phyloP scores from a whole-genome alignment of 2,797 vertebrate genomes.

The Sparus aurata region DNA sequence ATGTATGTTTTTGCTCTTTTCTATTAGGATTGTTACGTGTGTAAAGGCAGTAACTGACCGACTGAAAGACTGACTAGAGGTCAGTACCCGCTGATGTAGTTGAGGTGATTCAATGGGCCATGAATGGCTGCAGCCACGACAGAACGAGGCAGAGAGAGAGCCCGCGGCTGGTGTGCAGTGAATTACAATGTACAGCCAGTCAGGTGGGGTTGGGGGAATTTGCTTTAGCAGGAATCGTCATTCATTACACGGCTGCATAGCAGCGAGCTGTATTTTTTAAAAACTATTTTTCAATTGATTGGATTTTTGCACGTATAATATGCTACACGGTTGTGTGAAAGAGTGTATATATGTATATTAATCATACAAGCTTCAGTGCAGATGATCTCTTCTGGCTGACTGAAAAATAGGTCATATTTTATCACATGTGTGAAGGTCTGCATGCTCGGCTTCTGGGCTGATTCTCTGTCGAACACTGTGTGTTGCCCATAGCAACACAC shows the following conservation, averaged over 20 bases:
- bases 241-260: slow-evolving; percentile 27
- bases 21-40: not conserved
- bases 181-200: slow-evolving; percentile 65
- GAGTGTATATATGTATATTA: not conserved
- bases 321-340: not conserved
- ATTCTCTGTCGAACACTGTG: slow-evolving; percentile 63
- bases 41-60: slow-evolving; percentile 10
- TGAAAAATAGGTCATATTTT: slow-evolving; percentile 72
- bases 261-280: slow-evolving; percentile 5
- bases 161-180: slow-evolving; percentile 62
- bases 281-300: not conserved
- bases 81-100: slow-evolving; percentile 46
- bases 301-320: slow-evolving; percentile 11
- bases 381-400: slow-evolving; percentile 37
- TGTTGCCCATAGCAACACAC: slow-evolving; percentile 83
- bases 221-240: slow-evolving; percentile 12
- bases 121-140: slow-evolving; percentile 58
- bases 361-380: slow-evolving; percentile 14
- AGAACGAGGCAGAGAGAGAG: slow-evolving; percentile 43
- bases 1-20: not conserved
- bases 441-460: slow-evolving; percentile 50
- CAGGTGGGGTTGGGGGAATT: slow-evolving; percentile 41
- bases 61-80: slow-evolving; percentile 31
- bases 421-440: slow-evolving; percentile 63
- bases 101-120: slow-evolving; percentile 53